These are phyloP conservation scores for Tachysurus fulvidraco DNA, from an alignment of 2,113 vertebrate genomes.

Conservation along the genomic window DNA sequence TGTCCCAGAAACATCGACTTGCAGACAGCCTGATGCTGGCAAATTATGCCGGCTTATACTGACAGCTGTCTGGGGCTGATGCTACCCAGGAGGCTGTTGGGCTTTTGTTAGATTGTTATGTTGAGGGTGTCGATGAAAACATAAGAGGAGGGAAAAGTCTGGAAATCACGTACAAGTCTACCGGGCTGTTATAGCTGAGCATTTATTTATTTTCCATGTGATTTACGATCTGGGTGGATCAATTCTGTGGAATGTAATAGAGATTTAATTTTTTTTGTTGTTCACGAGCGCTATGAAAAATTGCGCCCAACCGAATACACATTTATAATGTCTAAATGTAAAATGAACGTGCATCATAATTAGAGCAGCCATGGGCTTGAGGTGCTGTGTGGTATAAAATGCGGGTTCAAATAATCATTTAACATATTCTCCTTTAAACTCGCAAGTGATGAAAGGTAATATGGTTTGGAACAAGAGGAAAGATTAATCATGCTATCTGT, in stretches of 20 bases:
- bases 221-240: conserved; percentile 22
- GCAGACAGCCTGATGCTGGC: conserved; percentile 58
- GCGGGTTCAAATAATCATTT: background rate
- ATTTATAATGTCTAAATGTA: background rate
- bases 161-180: background rate
- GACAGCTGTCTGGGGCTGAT: conserved; percentile 48
- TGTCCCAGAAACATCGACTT: conserved; percentile 62
- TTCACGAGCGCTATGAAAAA: conserved; percentile 1
- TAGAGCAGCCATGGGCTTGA: background rate
- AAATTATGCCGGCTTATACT: conserved; percentile 30
- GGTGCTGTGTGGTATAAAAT: background rate
- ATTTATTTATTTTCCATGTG: background rate
- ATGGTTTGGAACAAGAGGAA: background rate
- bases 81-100: conserved; percentile 45
- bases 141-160: conserved; percentile 14
- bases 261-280: conserved; percentile 13
- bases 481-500: background rate
- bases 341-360: conserved; percentile 4
- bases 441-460: background rate
- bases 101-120: conserved; percentile 50
- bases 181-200: background rate
- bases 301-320: background rate
- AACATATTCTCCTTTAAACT: background rate
- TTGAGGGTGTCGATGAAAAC: conserved; percentile 54
- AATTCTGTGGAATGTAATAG: conserved; percentile 1